These are phyloP conservation scores for Arenicola marina DNA, from an alignment of 2,888 invertebrate genomes.

Conservation along the genomic window DNA sequence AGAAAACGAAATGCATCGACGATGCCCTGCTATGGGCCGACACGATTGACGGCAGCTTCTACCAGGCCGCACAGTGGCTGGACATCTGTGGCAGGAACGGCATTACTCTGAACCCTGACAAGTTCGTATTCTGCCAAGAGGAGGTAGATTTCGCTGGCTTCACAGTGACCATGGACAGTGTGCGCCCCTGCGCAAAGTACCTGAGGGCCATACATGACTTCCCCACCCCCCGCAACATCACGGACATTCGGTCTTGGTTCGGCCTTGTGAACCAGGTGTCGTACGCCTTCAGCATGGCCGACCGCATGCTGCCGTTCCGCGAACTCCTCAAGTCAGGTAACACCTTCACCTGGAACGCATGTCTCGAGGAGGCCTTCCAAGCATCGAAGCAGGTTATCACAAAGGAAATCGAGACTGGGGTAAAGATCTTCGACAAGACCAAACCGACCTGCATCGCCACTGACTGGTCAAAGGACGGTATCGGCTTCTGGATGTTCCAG, in stretches of 20 bases:
- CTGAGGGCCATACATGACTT: slow-evolving; percentile 35
- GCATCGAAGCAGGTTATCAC: slow-evolving; percentile 14
- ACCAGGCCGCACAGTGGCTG: too few species aligned
- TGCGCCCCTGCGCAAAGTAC: slow-evolving; percentile 34
- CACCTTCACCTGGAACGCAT: slow-evolving; percentile 26
- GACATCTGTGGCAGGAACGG: slow-evolving; percentile 28
- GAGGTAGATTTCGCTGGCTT: slow-evolving; percentile 38
- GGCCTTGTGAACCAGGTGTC: slow-evolving; percentile 38
- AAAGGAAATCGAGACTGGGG: slow-evolving; percentile 27
- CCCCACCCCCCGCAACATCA: slow-evolving; percentile 34
- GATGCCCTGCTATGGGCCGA: too few species aligned
- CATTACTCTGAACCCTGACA: slow-evolving; percentile 39
- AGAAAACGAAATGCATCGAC: background rate
- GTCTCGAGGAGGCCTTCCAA: slow-evolving; percentile 26
- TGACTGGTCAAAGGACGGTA: slow-evolving; percentile 39
- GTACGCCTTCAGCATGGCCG: slow-evolving; percentile 38
- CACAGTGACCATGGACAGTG: slow-evolving; percentile 26
- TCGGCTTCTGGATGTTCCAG: slow-evolving; percentile 39
- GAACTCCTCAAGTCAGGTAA: slow-evolving; percentile 34
- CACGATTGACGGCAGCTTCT: too few species aligned
- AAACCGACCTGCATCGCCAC: slow-evolving; percentile 41
- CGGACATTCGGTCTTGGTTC: slow-evolving; percentile 38
- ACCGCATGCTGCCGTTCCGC: slow-evolving; percentile 35
- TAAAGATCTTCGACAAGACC: slow-evolving; percentile 34
- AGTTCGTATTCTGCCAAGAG: too few species aligned